Conservation (phyloP, 2,113 vertebrate species). For the Corvus hawaiiensis region DNA sequence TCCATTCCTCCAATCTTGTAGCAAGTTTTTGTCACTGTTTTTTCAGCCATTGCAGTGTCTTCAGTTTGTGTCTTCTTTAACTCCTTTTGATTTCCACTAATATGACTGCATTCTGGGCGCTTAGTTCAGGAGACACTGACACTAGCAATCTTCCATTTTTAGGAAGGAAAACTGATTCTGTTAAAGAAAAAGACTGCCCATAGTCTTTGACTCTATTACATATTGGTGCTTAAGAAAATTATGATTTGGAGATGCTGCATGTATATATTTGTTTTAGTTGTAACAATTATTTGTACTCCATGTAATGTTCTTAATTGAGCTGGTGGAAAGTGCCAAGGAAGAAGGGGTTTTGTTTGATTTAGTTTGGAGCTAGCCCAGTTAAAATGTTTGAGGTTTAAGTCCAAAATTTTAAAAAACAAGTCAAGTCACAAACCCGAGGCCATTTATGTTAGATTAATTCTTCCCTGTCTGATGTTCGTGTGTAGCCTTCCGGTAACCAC, state of each 20-base stretch:
- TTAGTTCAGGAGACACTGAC: neutral
- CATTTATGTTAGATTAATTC: rapidly evolving
- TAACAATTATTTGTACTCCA: neutral
- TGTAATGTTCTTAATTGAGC: neutral
- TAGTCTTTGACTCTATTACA: neutral
- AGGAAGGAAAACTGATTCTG: neutral
- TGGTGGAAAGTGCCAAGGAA: neutral
- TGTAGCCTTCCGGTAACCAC: neutral
- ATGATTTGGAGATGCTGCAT: neutral
- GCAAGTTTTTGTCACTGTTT: neutral
- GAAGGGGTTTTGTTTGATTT: neutral
- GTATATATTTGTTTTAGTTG: neutral
- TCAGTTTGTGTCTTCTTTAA: neutral
- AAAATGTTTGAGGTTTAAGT: neutral
- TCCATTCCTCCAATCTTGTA: neutral
- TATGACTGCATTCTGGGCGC: neutral
- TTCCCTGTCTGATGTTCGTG: neutral
- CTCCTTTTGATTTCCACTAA: neutral
- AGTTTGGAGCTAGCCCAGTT: neutral
- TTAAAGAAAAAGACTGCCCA: neutral
- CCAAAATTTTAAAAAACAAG: neutral
- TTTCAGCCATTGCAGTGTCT: neutral
- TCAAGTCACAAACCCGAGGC: neutral
- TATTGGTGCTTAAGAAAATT: neutral
- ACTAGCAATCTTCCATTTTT: neutral